Percentiles rank a stretch among this genome's conserved stretches.
Evolutionary conservation across 2,797 vertebrate genomes (phyloP).

Genomic region (Taenioides sp.): DNA sequence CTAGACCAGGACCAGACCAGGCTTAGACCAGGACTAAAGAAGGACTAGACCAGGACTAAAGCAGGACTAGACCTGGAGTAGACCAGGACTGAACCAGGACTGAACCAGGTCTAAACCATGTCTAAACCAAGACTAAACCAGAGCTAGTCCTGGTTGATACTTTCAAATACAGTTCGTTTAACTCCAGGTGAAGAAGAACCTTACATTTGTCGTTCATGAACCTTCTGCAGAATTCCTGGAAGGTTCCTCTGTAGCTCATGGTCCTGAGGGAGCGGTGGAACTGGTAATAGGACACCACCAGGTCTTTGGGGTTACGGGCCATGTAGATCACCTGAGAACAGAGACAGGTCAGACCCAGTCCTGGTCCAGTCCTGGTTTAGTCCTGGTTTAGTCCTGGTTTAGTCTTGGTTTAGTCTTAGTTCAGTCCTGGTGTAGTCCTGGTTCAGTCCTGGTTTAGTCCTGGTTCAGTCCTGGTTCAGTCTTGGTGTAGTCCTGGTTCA

Average conservation of each 20-base stretch:
- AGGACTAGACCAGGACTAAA: neutral
- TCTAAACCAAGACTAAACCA: no score
- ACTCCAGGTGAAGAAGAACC: slow-evolving; percentile 36
- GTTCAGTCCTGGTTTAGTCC: no score
- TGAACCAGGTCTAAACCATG: no score
- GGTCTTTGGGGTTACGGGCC: slow-evolving; percentile 98
- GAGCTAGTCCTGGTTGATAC: neutral
- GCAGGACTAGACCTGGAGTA: neutral
- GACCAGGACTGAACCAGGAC: neutral
- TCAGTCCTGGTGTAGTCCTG: no score
- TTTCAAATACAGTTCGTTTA: no score
- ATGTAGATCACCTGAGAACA: slow-evolving; percentile 92
- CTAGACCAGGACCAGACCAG: neutral
- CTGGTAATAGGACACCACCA: slow-evolving; percentile 98
- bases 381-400: slow-evolving; percentile 18
- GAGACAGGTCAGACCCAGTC: neutral
- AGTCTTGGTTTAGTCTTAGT: no score
- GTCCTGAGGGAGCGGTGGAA: slow-evolving; percentile 97
- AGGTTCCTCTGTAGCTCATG: slow-evolving; percentile 98
- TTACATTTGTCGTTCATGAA: slow-evolving; percentile 98
- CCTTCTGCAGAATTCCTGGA: slow-evolving; percentile 96
- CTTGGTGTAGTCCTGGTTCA: no score
- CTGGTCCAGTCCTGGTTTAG: no score
- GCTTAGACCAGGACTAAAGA: neutral
- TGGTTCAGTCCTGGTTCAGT: slow-evolving; percentile 17